These are phyloP conservation scores for Pelobates fuscus DNA, from an alignment of 2,113 vertebrate species.

Conservation along the genomic window DNA sequence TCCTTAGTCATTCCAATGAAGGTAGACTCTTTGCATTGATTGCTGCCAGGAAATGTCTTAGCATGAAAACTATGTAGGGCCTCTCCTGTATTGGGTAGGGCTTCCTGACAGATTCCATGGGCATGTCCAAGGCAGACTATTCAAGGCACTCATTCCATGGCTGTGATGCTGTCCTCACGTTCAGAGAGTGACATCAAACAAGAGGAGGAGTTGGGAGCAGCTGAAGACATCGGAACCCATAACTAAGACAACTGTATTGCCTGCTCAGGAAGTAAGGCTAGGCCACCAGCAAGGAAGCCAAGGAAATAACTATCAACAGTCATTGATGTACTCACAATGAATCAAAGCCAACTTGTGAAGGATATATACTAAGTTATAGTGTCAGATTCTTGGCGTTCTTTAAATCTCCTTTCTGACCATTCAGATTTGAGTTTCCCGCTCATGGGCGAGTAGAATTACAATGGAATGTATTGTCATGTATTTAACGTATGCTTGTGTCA, in stretches of 20 bases:
- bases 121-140: background rate
- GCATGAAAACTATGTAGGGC: constrained; percentile 17
- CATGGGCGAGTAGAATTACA: too few species aligned
- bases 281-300: constrained; percentile 16
- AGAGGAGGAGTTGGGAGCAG: constrained; percentile 8
- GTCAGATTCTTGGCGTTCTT: too few species aligned
- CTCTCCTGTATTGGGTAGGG: constrained; percentile 15
- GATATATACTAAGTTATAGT: too few species aligned
- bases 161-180: constrained; percentile 6
- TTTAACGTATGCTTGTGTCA: too few species aligned
- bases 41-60: constrained; percentile 30
- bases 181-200: constrained; percentile 5
- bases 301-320: constrained; percentile 4
- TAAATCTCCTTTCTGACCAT: too few species aligned
- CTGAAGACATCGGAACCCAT: constrained; percentile 15
- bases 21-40: constrained; percentile 16
- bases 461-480: too few species aligned
- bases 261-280: constrained; percentile 4
- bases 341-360: background rate
- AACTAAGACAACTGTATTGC: background rate
- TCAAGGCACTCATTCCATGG: constrained; percentile 19
- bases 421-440: too few species aligned
- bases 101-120: constrained; percentile 33
- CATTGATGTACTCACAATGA: background rate
- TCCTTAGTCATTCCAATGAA: constrained; percentile 14